Evolutionary conservation across 2,888 invertebrate genomes (phyloP), one percentile per base, ranked within the genome.

Genomic region (Hypomecis atomaria): DNA sequence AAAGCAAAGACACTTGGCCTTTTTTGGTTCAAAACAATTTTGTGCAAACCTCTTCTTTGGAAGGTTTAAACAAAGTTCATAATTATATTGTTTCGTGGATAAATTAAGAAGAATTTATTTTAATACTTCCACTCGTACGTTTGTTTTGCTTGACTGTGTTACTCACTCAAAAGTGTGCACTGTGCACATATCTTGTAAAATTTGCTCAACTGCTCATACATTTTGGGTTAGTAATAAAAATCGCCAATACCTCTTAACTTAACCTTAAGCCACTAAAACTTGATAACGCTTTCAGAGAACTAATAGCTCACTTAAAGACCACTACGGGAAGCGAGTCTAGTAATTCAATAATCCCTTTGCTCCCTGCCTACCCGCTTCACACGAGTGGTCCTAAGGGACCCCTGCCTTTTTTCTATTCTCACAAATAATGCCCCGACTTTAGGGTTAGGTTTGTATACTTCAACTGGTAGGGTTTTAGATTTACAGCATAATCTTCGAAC

Each of bases 371-470:
- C 42, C 48, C 66, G 55, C 53, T 66, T 67, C 66, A 65, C 65
- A 66, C 69, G 56, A 71, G 44, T 57, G 59, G 50, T 58, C 71
- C 62, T 63, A 7, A 3, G 61, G 59, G 71, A 61, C 50, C 49
- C 7, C 33, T 66, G 64, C 69, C 65, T 69, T 64, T 67, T 65
- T 65, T 65, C 65, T 65, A 65, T 65, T 65, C 65, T 65, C 65
- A 36, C 48, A 61, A 65, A 65, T 65, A 65, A 65, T 65, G 57
- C 65, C 47, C 37, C 38, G 57, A 65, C 48, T 65, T 60, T 65
- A 65, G 48, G 60, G 65, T 60, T 61, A 65, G 53, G 65, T 57
- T 58, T 65, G 60, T 65, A 57, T 58, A 48, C 40, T 57, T 53
- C 11, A 45, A 54, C 48, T 43, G 53, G 38, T 48, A 43, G 60